These are phyloP conservation scores for Drosophila orosa DNA, from an alignment of 1,140 invertebrate species.

Conservation along the genomic window DNA sequence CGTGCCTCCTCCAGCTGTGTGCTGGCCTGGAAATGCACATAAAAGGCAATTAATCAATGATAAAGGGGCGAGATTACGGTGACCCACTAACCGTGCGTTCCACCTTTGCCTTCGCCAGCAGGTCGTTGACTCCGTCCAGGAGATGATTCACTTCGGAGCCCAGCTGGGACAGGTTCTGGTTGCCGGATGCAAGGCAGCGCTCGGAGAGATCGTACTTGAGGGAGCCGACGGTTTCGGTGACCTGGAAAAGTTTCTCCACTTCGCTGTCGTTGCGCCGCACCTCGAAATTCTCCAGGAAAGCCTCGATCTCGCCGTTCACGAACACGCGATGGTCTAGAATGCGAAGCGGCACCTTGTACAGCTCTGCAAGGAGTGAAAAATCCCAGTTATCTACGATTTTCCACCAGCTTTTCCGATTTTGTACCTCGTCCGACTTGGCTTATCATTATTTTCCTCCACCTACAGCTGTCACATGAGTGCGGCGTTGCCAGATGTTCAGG, in stretches of 20 bases:
- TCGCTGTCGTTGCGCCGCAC: constrained; percentile 90
- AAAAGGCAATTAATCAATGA: constrained; percentile 13
- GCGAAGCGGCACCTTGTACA: constrained; percentile 91
- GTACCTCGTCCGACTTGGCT: constrained; percentile 68
- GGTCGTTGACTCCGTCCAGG: constrained; percentile 49
- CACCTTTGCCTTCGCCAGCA: constrained; percentile 65
- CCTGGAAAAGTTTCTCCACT: constrained; percentile 90
- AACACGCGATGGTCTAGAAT: constrained; percentile 94
- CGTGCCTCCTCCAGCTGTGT: constrained; percentile 86
- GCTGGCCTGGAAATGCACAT: constrained; percentile 83
- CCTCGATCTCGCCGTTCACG: constrained; percentile 92
- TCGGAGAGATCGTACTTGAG: constrained; percentile 86
- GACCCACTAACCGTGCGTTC: constrained; percentile 48
- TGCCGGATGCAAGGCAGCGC: constrained; percentile 74
- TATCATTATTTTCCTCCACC: constrained; percentile 71
- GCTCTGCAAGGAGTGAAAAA: constrained; percentile 86
- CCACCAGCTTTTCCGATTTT: not conserved
- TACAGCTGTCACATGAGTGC: constrained; percentile 66
- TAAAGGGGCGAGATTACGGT: not conserved
- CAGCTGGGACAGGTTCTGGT: constrained; percentile 53
- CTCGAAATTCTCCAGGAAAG: constrained; percentile 93
- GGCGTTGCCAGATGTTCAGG: not conserved
- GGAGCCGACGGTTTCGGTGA: constrained; percentile 91
- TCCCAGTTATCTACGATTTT: not conserved
- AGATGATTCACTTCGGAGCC: constrained; percentile 57